Conservation (phyloP, 1,140 invertebrate species). For the Periplaneta americana region DNA sequence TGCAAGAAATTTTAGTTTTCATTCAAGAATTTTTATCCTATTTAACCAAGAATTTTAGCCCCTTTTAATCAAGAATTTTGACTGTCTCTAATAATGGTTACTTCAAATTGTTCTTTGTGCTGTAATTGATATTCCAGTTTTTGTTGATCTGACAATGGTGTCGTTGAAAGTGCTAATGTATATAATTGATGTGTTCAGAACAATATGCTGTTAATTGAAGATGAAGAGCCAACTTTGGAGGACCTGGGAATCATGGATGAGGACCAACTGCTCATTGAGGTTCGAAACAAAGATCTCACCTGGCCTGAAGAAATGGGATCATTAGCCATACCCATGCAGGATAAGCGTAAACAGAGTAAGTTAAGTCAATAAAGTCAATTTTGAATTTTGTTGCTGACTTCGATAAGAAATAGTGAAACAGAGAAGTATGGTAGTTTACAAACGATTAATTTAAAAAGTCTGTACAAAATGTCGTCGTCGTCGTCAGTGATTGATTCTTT, state of each 20-base stretch:
- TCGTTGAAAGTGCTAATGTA: neutral
- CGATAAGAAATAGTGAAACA: no score
- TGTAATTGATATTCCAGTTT: neutral
- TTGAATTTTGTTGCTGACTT: no score
- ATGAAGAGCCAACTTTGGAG: constrained; percentile 66
- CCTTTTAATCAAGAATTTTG: no score
- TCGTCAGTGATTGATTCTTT: no score
- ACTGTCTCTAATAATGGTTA: no score
- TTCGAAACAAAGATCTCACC: constrained; percentile 78
- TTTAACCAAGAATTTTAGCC: no score
- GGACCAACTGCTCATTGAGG: constrained; percentile 72
- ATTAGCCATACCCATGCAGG: constrained; percentile 38
- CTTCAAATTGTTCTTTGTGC: neutral
- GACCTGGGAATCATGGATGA: constrained; percentile 63
- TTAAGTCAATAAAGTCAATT: no score
- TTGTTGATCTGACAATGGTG: neutral
- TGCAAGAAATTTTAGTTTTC: no score
- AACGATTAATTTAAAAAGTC: no score
- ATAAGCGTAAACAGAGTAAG: constrained; percentile 25
- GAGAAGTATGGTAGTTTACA: no score
- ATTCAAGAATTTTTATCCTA: no score
- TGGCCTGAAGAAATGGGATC: constrained; percentile 87
- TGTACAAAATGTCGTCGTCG: no score
- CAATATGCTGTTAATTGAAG: constrained; percentile 57
- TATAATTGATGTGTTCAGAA: constrained; percentile 18